Evolutionary conservation across 2,888 invertebrate genomes (phyloP), one percentile per base, ranked within the genome.

Genomic region (Tetheella fluctuosa): DNA sequence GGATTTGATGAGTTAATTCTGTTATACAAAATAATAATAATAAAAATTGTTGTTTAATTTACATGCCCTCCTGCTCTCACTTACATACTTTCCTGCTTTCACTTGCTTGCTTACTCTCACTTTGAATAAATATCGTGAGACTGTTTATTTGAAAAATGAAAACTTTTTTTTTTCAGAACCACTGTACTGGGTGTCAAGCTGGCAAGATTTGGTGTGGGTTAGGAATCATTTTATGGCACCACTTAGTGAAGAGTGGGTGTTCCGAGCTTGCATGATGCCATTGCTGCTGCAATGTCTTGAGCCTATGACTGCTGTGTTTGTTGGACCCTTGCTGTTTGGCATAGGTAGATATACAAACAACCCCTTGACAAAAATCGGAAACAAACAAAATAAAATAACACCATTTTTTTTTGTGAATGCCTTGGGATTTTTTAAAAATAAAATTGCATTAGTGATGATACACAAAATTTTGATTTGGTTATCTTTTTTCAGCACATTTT

Each of bases 181-280:
- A 0, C 90, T 94, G 64, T 96, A 95, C 72, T 96, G 97, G 97
- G 84, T 95, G 60, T 94, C 94, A 60, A 96, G 95, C 72, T 90
- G 96, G 64, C 94, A 94, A 73, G 97, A 97, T 74, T 90, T 97
- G 59, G 95, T 96, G 34, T 98, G 98, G 98, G 94, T 98, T 74
- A 94, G 99, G 64, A 98, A 98, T 84, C 96, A 97, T 80, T 88
- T 98, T 30, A 96, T 98, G 74, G 98, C 98, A 0, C 99, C 99
- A 0, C 85, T 99, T 58, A 97, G 98, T 61, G 99, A 99, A 88
- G 99, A 99, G 86, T 98, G 98, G 93, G 98, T 98, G 8, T 99
- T 98, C 89, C 94, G 99, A 69, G 97, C 98, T 0, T 99, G 98
- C 81, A 98, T 99, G 98, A 93, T 99, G 89, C 98, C 99, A 5